These are phyloP conservation scores for Tragelaphus strepsiceros DNA, from an alignment of 2,113 vertebrate species.

Conservation along the genomic window DNA sequence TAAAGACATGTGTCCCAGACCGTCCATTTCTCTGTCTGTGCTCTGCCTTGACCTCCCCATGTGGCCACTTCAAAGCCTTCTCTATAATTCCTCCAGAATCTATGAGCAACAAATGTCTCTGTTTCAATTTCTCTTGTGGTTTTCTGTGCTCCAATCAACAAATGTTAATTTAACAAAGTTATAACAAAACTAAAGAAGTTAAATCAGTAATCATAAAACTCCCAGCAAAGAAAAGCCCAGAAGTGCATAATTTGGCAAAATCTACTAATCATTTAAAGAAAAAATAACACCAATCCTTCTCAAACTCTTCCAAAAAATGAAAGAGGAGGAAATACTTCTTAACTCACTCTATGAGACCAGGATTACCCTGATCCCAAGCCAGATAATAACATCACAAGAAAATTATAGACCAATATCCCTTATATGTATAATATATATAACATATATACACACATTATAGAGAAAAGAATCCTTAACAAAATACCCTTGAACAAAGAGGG, in stretches of 20 bases:
- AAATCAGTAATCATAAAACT: not conserved
- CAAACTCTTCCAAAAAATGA: not conserved
- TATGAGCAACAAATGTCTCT: not conserved
- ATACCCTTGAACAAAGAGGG: not conserved
- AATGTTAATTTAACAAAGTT: not conserved
- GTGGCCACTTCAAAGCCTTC: not conserved
- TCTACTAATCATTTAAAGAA: not conserved
- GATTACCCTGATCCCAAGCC: not conserved
- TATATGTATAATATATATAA: not conserved
- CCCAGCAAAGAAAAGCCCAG: not conserved
- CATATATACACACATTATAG: not conserved
- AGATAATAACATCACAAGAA: not conserved
- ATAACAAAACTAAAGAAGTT: not conserved
- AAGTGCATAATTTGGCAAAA: not conserved
- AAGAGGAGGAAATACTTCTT: not conserved
- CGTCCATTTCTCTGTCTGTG: not conserved
- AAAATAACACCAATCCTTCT: not conserved
- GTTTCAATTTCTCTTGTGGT: not conserved
- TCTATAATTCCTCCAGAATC: not conserved
- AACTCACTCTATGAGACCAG: not conserved
- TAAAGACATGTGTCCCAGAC: not conserved
- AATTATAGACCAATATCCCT: not conserved
- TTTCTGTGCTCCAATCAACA: not conserved
- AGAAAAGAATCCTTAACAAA: not conserved
- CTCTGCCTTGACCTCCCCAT: not conserved